phyloP scores from a whole-genome alignment of 2,113 vertebrate genomes.

The Rutilus rutilus region DNA sequence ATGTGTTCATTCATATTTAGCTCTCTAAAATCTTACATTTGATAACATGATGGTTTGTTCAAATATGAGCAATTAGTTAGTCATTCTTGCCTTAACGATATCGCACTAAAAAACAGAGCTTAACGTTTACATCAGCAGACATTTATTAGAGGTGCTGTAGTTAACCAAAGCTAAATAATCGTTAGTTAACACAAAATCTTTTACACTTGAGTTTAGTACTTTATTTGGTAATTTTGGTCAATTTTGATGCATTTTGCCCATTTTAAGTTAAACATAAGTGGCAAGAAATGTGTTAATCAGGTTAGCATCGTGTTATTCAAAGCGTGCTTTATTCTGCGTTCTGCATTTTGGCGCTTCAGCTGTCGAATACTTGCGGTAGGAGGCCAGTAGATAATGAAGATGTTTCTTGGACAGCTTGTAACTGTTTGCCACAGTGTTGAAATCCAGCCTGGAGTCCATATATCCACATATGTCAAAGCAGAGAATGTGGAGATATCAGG shows the following conservation, averaged over 20 bases:
- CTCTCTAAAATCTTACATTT: not conserved
- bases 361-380: not conserved
- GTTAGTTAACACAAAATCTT: too few relatives aligned
- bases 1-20: too few relatives aligned
- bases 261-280: not conserved
- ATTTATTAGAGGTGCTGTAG: too few relatives aligned
- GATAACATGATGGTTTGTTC: not conserved
- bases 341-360: not conserved
- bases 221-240: not conserved
- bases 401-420: conserved; percentile 78
- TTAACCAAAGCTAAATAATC: too few relatives aligned
- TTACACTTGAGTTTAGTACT: not conserved
- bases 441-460: conserved; percentile 74
- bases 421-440: conserved; percentile 76
- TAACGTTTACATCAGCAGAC: too few relatives aligned
- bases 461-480: conserved; percentile 70
- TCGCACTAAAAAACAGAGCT: not conserved
- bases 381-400: conserved; percentile 71
- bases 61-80: not conserved
- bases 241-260: not conserved
- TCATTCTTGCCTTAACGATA: not conserved
- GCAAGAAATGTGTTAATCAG: not conserved
- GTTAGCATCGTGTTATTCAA: not conserved
- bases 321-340: not conserved
- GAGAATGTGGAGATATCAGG: conserved; percentile 77